Evolutionary conservation across 2,888 invertebrate genomes (phyloP).

Genomic region (Aphodius granarius): DNA sequence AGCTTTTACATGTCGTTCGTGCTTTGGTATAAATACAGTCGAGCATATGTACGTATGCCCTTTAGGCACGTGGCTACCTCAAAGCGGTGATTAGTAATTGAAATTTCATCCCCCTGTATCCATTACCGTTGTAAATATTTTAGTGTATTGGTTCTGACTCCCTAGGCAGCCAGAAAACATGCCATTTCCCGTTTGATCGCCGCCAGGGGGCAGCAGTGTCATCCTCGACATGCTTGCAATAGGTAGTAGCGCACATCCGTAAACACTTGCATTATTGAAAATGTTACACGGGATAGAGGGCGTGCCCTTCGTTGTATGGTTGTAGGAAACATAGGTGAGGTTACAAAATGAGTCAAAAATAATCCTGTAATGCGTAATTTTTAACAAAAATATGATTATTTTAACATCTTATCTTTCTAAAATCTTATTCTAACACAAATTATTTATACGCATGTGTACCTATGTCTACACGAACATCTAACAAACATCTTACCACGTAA

Average conservation of each 20-base stretch:
- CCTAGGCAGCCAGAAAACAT: neutral
- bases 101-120: constrained; percentile 4
- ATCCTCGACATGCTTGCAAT: neutral
- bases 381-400: no score
- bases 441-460: no score
- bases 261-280: constrained; percentile 16
- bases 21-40: neutral
- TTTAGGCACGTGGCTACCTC: neutral
- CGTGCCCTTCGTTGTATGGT: no score
- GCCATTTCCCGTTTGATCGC: neutral
- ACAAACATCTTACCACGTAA: neutral
- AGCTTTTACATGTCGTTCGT: neutral
- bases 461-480: neutral
- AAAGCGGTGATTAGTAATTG: neutral
- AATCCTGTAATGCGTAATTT: no score
- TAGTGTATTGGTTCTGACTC: constrained; percentile 1
- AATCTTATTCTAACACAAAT: neutral
- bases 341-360: no score
- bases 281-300: neutral
- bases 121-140: constrained; percentile 8
- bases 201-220: neutral
- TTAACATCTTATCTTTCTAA: no score
- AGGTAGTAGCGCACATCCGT: neutral
- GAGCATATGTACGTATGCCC: neutral
- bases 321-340: no score